Conservation (phyloP, 1,140 invertebrate genomes). For the Sarcophaga bullata region DNA sequence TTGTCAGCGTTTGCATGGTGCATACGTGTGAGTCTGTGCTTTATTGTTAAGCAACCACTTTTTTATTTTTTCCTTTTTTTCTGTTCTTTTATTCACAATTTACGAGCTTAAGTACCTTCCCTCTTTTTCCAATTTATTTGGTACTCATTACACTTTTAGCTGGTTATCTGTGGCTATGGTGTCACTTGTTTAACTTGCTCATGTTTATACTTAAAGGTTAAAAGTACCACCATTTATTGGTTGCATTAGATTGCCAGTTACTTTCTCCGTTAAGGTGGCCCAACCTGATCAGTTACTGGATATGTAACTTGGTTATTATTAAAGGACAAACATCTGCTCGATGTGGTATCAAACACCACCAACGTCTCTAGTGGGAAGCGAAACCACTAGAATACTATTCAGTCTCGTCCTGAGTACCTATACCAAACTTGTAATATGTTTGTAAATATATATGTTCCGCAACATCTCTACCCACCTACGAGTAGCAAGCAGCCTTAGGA, state of each 20-base stretch:
- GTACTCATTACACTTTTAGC: constrained; percentile 16
- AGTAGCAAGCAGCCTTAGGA: too few relatives aligned
- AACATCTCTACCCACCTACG: too few relatives aligned
- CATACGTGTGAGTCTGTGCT: neutral
- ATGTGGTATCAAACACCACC: too few relatives aligned
- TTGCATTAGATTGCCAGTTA: constrained; percentile 33
- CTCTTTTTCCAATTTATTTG: constrained; percentile 15
- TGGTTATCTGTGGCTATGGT: constrained; percentile 19
- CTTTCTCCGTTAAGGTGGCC: neutral
- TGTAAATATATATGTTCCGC: too few relatives aligned
- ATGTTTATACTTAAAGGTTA: constrained; percentile 35
- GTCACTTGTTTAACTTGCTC: constrained; percentile 21
- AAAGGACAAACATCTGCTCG: too few relatives aligned
- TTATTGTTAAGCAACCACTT: constrained; percentile 12
- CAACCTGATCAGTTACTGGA: neutral
- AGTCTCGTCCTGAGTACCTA: too few relatives aligned
- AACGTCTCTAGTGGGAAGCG: too few relatives aligned
- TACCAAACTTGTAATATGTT: too few relatives aligned
- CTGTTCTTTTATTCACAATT: constrained; percentile 9
- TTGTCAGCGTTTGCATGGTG: neutral
- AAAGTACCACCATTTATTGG: constrained; percentile 35
- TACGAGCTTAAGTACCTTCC: constrained; percentile 14
- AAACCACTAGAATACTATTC: too few relatives aligned
- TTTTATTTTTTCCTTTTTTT: neutral
- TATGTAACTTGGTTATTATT: too few relatives aligned